Evolutionary conservation across 2,888 invertebrate species (phyloP).

Genomic region (Acleris holmiana): DNA sequence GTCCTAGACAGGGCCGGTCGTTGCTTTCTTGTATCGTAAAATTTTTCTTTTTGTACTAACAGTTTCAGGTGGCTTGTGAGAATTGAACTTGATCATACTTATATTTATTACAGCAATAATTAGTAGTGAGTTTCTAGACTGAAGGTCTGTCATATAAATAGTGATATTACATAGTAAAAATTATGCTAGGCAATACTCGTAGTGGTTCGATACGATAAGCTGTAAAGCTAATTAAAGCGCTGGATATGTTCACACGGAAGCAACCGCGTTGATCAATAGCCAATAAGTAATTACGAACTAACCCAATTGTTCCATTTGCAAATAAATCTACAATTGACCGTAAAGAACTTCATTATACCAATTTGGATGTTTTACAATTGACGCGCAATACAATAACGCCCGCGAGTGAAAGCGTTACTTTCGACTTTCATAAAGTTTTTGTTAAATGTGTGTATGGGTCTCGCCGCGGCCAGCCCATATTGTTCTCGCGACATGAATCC

Average conservation of each 20-base stretch:
- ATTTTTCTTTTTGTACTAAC: too few species aligned
- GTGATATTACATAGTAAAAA: neutral
- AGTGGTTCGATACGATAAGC: conserved; percentile 3
- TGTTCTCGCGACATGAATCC: conserved; percentile 77
- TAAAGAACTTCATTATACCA: conserved; percentile 49
- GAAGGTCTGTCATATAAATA: too few species aligned
- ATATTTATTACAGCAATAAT: too few species aligned
- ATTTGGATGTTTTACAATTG: conserved; percentile 66
- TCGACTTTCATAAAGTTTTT: conserved; percentile 83
- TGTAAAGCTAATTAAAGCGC: conserved; percentile 4
- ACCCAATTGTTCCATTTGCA: conserved; percentile 51
- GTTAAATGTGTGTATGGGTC: conserved; percentile 75
- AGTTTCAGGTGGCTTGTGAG: too few species aligned
- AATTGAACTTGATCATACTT: too few species aligned
- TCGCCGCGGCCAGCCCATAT: conserved; percentile 70
- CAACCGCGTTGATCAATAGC: conserved; percentile 11
- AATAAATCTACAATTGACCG: conserved; percentile 56
- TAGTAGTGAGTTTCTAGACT: too few species aligned
- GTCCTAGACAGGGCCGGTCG: too few species aligned
- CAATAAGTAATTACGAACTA: conserved; percentile 46
- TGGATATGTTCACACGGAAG: conserved; percentile 12
- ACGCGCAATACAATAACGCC: conserved; percentile 69
- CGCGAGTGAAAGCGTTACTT: conserved; percentile 83
- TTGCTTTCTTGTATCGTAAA: too few species aligned
- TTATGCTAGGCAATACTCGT: neutral